A percentile compares a stretch with the other conserved stretches of the same genome.
These are phyloP conservation scores for Tetrao urogallus DNA, from an alignment of 2,113 vertebrate species.

Conservation along the genomic window DNA sequence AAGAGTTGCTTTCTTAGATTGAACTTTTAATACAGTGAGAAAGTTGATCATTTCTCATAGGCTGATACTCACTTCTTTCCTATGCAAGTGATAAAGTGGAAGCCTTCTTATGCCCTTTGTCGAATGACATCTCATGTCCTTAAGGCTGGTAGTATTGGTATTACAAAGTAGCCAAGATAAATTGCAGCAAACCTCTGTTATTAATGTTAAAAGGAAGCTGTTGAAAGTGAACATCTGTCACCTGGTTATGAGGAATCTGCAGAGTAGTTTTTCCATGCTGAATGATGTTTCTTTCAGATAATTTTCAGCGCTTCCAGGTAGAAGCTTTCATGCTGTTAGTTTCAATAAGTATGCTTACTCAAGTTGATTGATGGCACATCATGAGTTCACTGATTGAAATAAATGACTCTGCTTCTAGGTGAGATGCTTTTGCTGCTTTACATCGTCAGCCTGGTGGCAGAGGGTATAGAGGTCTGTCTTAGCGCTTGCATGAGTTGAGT, in stretches of 20 bases:
- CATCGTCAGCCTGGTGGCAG: neutral
- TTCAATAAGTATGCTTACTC: neutral
- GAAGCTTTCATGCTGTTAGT: neutral
- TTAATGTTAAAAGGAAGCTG: neutral
- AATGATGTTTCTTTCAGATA: neutral
- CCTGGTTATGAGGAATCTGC: neutral
- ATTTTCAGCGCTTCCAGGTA: neutral
- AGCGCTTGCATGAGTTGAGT: neutral
- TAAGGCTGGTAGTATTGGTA: neutral
- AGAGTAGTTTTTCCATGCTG: neutral
- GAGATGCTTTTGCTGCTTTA: neutral
- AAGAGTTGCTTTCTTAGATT: neutral
- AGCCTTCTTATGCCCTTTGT: neutral
- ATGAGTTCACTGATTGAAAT: neutral
- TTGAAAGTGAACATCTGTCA: neutral
- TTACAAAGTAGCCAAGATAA: neutral
- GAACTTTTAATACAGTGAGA: neutral
- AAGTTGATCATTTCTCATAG: neutral
- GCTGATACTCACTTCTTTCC: neutral
- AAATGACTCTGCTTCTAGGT: neutral
- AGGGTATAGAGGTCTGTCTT: neutral
- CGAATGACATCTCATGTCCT: too few species aligned
- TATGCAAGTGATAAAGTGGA: neutral
- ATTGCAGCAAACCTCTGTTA: neutral
- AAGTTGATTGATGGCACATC: neutral